Percentiles rank a stretch among this genome's conserved stretches.
These are phyloP conservation scores for Cataglyphis albicans DNA, from an alignment of 2,888 invertebrate species.

Conservation along the genomic window DNA sequence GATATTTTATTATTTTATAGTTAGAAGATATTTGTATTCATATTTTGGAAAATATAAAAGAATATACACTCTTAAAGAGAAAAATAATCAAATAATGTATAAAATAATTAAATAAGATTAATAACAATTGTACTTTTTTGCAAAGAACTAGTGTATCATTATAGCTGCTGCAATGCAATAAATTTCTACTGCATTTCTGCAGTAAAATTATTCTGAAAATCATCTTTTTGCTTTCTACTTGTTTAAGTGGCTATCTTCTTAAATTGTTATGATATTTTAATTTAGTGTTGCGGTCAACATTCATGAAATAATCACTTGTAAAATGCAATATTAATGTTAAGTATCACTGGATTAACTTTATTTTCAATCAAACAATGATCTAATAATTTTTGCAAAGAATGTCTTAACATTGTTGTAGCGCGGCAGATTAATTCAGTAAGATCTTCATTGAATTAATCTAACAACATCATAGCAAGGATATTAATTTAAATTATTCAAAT, in stretches of 20 bases:
- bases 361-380: conserved; percentile 8
- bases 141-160: neutral
- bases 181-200: conserved; percentile 11
- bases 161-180: neutral
- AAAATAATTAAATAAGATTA: neutral
- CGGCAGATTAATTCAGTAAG: conserved; percentile 55
- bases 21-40: neutral
- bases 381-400: conserved; percentile 32
- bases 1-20: neutral
- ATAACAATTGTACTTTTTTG: neutral
- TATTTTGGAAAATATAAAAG: neutral
- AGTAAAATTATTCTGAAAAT: conserved; percentile 23
- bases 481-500: conserved; percentile 19
- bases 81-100: neutral
- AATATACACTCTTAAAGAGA: neutral
- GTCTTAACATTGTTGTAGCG: conserved; percentile 21
- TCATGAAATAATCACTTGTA: conserved; percentile 16
- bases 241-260: conserved; percentile 29
- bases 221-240: conserved; percentile 26
- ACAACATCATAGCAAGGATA: conserved; percentile 50
- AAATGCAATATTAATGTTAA: conserved; percentile 13
- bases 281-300: conserved; percentile 18
- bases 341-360: conserved; percentile 17
- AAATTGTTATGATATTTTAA: conserved; percentile 25
- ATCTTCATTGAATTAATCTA: conserved; percentile 23